Conservation (phyloP, 2,797 vertebrate genomes). For the Acanthornis magna region DNA sequence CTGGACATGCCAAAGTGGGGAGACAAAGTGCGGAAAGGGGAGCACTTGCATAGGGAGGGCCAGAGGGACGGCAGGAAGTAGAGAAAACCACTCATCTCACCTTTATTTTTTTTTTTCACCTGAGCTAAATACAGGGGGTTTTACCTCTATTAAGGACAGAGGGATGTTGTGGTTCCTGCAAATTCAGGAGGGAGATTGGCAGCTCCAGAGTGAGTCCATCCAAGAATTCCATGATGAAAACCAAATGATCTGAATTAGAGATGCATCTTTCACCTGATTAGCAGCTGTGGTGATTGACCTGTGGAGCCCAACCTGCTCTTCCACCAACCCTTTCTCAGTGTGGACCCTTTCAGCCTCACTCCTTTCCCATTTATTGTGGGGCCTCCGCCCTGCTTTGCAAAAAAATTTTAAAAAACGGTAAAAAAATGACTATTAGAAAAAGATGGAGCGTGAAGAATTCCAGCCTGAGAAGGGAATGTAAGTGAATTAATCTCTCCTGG, state of each 20-base stretch:
- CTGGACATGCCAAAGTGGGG: background rate
- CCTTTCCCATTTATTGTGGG: background rate
- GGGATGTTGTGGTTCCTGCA: background rate
- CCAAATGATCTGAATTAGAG: background rate
- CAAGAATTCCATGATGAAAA: background rate
- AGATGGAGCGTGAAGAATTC: constrained; percentile 29
- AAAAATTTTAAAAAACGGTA: background rate
- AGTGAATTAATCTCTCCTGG: constrained; percentile 56
- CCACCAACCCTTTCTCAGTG: background rate
- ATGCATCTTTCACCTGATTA: background rate
- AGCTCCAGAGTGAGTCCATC: background rate
- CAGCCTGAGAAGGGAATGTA: constrained; percentile 21
- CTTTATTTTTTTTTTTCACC: background rate
- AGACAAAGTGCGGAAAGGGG: background rate
- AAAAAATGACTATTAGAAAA: constrained; percentile 7
- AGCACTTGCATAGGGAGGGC: background rate
- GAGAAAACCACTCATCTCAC: background rate
- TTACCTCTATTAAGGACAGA: background rate
- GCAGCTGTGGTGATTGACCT: background rate
- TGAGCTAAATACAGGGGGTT: background rate
- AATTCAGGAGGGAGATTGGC: background rate
- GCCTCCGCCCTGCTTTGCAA: background rate
- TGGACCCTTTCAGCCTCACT: background rate
- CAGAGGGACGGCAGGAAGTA: background rate
- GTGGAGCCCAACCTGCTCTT: background rate